Evolutionary conservation across 1,140 invertebrate species (phyloP).

Genomic region (Antheraea mylitta): DNA sequence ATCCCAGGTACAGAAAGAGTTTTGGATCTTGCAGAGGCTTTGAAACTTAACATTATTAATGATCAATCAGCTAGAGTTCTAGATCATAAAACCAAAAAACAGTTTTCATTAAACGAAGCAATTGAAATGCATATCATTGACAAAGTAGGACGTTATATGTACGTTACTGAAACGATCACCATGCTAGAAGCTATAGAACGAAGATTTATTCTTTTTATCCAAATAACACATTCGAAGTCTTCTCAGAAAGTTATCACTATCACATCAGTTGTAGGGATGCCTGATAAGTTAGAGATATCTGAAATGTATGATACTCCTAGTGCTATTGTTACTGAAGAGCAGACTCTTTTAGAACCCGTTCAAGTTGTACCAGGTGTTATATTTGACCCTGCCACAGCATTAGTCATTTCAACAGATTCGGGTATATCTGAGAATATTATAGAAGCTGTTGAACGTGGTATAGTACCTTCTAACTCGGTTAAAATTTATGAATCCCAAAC

Average conservation of each 20-base stretch:
- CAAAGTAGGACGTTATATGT: slow-evolving; percentile 85
- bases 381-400: slow-evolving; percentile 86
- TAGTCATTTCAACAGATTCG: slow-evolving; percentile 85
- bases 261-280: slow-evolving; percentile 81
- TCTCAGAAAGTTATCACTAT: slow-evolving; percentile 81
- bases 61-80: slow-evolving; percentile 88
- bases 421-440: slow-evolving; percentile 85
- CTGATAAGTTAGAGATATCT: slow-evolving; percentile 84
- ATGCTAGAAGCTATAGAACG: slow-evolving; percentile 90
- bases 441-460: slow-evolving; percentile 83
- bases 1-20: slow-evolving; percentile 92
- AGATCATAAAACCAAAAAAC: slow-evolving; percentile 85
- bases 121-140: slow-evolving; percentile 90
- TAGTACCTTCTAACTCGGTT: slow-evolving; percentile 84
- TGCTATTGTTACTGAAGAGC: slow-evolving; percentile 69
- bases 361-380: slow-evolving; percentile 85
- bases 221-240: slow-evolving; percentile 55
- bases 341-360: slow-evolving; percentile 82
- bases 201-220: slow-evolving; percentile 81
- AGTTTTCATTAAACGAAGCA: slow-evolving; percentile 86
- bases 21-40: slow-evolving; percentile 92
- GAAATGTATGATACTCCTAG: slow-evolving; percentile 62
- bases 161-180: slow-evolving; percentile 80
- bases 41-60: slow-evolving; percentile 92
- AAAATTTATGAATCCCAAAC: slow-evolving; percentile 87